Base-by-base conservation (phyloP, 2,888 invertebrate species). In the Chaetogeoica ovagalla region DNA sequence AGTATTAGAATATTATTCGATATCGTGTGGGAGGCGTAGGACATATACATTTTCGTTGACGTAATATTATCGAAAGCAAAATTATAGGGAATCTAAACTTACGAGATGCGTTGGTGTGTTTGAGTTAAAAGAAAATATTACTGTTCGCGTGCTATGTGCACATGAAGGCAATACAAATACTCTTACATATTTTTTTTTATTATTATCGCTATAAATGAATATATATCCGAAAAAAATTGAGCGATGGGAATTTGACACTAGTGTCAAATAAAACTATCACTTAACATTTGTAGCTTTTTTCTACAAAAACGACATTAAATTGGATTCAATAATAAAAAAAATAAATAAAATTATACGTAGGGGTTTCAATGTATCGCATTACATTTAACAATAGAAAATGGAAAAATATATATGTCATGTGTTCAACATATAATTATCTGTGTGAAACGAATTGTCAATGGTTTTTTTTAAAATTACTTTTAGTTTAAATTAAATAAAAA, bases 71-170 rank as follows among this genome's bases (percentile, higher is more conserved):
- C n/a, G 15, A 30, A 63, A 23, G 2, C 43, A 39, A 6, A 23
- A 21, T 3, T 43, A 11, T 69, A n/a, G 57, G 23, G 8, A n/a
- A 17, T 60, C 48, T 52, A 21, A 21, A 57, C 23, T 66, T 57
- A 13, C 39, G 19, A 39, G 17, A 39, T 21, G n/a, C 63, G 63
- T 52, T 69, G 30, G 66, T 30, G 59, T 69, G 30, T 60, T 77
- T 69, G 60, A 30, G 69, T 69, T 68, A 77, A 69, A 77, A 69
- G 69, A 77, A 77, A 77, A 77, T 77, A 77, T 62, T 5, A 52
- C 60, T 8, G 19, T 43, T 59, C 6, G n/a, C 57, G 57, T 66
- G 65, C 66, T 19, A 30, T 17, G n/a, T 6, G 48, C 59, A 75
- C 57, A 57, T 6, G 8, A 75, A 8, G n/a, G 43, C 2, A 30